Evolutionary conservation across 1,140 invertebrate species (phyloP), one percentile per base, ranked within the genome.

Genomic region (Pantala flavescens): DNA sequence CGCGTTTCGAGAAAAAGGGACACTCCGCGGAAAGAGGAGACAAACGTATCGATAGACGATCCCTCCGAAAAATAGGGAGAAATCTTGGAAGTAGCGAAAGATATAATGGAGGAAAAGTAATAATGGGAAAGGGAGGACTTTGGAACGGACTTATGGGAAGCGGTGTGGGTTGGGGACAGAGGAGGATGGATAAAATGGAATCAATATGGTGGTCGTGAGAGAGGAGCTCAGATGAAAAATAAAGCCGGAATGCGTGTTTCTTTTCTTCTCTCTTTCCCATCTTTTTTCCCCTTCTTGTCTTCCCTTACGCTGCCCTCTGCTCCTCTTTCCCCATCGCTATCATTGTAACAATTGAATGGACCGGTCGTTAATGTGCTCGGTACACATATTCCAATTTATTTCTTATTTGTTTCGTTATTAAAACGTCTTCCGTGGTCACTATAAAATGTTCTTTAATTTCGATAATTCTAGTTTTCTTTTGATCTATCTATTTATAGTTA

Each of bases 131-230:
- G 49, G 49, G n/a, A 63, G 49, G 49, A 63, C 14, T 19, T 16
- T 19, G n/a, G 49, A 63, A 63, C 16, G n/a, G 49, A 63, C 49
- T 19, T 16, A 63, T 36, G 49, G n/a, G 49, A 63, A 21, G n/a
- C 49, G n/a, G 49, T 63, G 12, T 16, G 49, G 49, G n/a, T 63
- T 63, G 49, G 14, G 49, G 12, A 63, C 49, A 12, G 49, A 63
- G 12, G 16, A 3, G 49, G n/a, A 16, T 12, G 49, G 49, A 63
- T 63, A 12, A 63, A 63, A 63, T 63, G 49, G 49, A 63, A 63
- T 63, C 49, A 63, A 63, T 63, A 63, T 63, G 12, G 49, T 63
- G 49, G 49, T 21, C 49, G 49, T 63, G 49, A 63, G 49, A 63
- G 49, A 63, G 49, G 28, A 63, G 49, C 3, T 63, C 49, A 3